Base-by-base conservation (phyloP, 2,797 vertebrate genomes). In the Helicolenus hilgendorfi region DNA sequence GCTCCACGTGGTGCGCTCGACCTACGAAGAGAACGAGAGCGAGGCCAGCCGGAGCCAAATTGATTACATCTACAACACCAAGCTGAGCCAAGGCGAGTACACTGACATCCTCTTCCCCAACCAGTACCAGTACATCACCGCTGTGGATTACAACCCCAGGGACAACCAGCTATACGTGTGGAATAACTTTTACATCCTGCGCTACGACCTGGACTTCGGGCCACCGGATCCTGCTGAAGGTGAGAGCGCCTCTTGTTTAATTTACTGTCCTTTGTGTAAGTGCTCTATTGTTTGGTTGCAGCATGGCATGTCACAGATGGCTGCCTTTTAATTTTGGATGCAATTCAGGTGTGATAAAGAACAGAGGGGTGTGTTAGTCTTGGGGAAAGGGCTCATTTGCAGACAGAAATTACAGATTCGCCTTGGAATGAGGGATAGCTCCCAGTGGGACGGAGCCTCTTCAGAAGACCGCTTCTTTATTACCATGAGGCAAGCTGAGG, bases 71-170 rank as follows among this genome's bases (percentile, higher is more conserved):
- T 99, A 99, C 94, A 99, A 99, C 92, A 99, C 99, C 81, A 98
- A 98, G 89, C 88, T 99, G 71, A 98, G 97, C 95, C 97, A 98
- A 67, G 99, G 98, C 71, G 98, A 99, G 77, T 98, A 98, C 45
- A 97, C 98, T 1, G 98, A 99, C 86, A 96, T 99, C 77, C 98
- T 98, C 31, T 99, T 99, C 85, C 99, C 99, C 87, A 99, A 99
- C 96, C 98, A 98, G 97, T 98, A 99, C 96, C 99, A 99, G 96
- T 99, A 99, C 91, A 98, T 99, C 56, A 98, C 99, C 0, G 98
- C 99, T 58, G 99, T 99, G 98, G 99, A 99, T 98, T 99, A 99
- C 97, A 99, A 99, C 96, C 99, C 99, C 22, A 95, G 99, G 82
- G 99, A 99, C 95, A 99, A 99, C 96, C 99, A 99, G 90, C 97